Evolutionary conservation across 1,140 invertebrate genomes (phyloP), one percentile per base, ranked within the genome.

Genomic region (Drosophila busckii): DNA sequence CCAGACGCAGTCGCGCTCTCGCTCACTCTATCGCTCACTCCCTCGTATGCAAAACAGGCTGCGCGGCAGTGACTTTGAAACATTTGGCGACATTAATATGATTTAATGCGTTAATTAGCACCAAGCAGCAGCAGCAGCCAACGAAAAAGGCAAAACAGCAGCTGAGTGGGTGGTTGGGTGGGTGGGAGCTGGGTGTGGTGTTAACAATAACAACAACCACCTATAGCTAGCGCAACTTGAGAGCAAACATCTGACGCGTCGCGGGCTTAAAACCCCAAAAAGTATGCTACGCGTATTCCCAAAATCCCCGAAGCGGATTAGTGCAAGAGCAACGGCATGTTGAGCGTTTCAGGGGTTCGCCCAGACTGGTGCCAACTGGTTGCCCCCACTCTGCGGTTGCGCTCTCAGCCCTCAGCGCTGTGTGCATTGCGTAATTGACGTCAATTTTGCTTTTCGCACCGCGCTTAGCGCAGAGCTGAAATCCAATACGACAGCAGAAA

Each of bases 221-320:
- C 16, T 28, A 19, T 16, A 41, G 20, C 13, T 28, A 25, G 5
- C 10, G 69, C 67, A 66, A 75, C 68, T 67, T 71, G 63, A 69
- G 68, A 70, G 70, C 70, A n/a, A n/a, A n/a, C n/a, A 61, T 61
- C 70, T 75, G 63, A 56, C 44, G 55, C 66, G 49, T 38, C 28
- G 49, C 53, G n/a, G n/a, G 48, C 49, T 59, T 63, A 45, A 46
- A 64, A 66, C 62, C 71, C 70, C 42, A 52, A 67, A 73, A 82
- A 80, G 73, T 82, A 80, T 80, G 70, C 75, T 82, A 82, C 42
- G 69, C 50, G 46, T 66, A 86, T 86, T 86, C 84, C 84, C 84
- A 75, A 86, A 86, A 86, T 86, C 84, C 84, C 84, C 64, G 84
- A 84, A 86, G 84, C 84, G 84, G 84, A 85, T 86, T 85, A 85